phyloP scores from a whole-genome alignment of 2,888 invertebrate genomes.

The Dasypolia templi region DNA sequence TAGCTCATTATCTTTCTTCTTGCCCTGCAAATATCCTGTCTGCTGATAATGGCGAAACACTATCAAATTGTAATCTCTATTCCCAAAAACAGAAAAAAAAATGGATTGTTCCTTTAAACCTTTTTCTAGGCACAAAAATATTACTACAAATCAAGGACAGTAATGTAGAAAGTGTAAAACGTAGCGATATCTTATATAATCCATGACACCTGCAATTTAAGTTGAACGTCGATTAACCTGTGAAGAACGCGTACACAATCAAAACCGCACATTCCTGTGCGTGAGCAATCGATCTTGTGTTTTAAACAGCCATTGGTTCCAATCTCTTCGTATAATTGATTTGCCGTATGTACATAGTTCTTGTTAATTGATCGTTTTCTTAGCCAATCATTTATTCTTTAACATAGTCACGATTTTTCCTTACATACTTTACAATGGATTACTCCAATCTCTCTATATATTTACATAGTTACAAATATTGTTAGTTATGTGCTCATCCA shows the following conservation, averaged over 20 bases:
- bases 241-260: constrained; percentile 44
- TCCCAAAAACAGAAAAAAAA: background rate
- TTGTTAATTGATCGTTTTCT: constrained; percentile 37
- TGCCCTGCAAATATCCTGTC: background rate
- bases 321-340: constrained; percentile 51
- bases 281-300: constrained; percentile 47
- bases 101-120: too few species aligned
- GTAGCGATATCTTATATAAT: constrained; percentile 41
- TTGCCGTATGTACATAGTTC: constrained; percentile 27
- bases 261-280: constrained; percentile 52
- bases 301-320: constrained; percentile 44
- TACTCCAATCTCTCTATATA: constrained; percentile 31
- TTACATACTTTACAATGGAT: constrained; percentile 23
- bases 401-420: constrained; percentile 43
- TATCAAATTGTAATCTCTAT: background rate
- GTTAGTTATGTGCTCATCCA: constrained; percentile 37
- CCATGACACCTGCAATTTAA: constrained; percentile 26
- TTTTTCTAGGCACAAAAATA: background rate
- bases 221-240: constrained; percentile 49
- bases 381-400: constrained; percentile 30
- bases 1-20: background rate
- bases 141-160: constrained; percentile 1
- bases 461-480: constrained; percentile 40
- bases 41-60: background rate
- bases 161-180: constrained; percentile 42